Conservation (phyloP, 2,888 invertebrate genomes). For the Mythimna ferrago region DNA sequence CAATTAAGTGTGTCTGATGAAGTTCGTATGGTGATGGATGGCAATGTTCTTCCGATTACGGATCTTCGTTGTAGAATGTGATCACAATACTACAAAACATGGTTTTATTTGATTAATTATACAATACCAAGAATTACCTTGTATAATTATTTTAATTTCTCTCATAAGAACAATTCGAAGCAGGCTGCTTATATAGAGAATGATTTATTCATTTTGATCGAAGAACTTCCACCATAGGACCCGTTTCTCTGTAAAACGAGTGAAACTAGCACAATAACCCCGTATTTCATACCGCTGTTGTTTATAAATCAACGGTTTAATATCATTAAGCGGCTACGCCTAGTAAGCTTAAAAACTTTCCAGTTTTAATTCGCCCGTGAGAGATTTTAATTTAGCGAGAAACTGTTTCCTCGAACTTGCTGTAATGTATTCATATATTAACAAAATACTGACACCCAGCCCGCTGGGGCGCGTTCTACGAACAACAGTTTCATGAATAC, state of each 20-base stretch:
- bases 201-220: slow-evolving; percentile 51
- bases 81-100: background rate
- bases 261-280: slow-evolving; percentile 51
- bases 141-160: background rate
- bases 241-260: slow-evolving; percentile 27
- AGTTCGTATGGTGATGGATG: background rate
- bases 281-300: slow-evolving; percentile 75
- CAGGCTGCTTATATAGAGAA: background rate
- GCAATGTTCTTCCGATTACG: background rate
- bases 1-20: no score
- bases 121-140: background rate
- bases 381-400: slow-evolving; percentile 85
- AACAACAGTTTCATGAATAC: slow-evolving; percentile 21
- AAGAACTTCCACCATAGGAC: slow-evolving; percentile 59
- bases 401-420: slow-evolving; percentile 83
- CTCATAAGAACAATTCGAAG: background rate
- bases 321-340: slow-evolving; percentile 84
- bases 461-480: slow-evolving; percentile 43
- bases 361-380: slow-evolving; percentile 84
- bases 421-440: slow-evolving; percentile 84
- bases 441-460: slow-evolving; percentile 77
- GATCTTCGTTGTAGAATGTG: background rate
- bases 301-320: slow-evolving; percentile 87
- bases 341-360: slow-evolving; percentile 83
- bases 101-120: background rate